phyloP scores from a whole-genome alignment of 2,888 invertebrate genomes.

The Silvanus unidentatus region DNA sequence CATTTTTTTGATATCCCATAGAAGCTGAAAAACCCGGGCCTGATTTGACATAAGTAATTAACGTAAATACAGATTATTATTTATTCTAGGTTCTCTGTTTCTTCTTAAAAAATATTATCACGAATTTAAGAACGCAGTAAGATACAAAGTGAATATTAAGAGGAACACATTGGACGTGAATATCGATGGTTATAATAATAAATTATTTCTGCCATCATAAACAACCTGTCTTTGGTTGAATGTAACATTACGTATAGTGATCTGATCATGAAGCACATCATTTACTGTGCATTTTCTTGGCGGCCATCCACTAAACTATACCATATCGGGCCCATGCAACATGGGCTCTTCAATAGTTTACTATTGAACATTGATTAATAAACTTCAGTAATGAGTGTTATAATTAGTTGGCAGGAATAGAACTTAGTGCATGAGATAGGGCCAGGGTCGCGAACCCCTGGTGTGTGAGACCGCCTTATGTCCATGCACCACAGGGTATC shows the following conservation, averaged over 20 bases:
- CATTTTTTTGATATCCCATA: too few species aligned
- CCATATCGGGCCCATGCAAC: neutral
- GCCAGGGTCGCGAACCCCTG: slow-evolving; percentile 26
- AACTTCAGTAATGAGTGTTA: slow-evolving; percentile 48
- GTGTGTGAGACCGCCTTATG: slow-evolving; percentile 35
- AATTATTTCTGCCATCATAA: neutral
- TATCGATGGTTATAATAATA: neutral
- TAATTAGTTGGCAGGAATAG: slow-evolving; percentile 43
- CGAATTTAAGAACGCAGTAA: too few species aligned
- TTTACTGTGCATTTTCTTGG: neutral
- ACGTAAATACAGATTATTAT: too few species aligned
- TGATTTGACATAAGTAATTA: too few species aligned
- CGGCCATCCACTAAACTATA: neutral
- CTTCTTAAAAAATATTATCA: too few species aligned
- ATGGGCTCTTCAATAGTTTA: neutral
- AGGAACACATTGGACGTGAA: too few species aligned
- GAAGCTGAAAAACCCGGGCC: too few species aligned
- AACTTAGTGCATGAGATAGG: slow-evolving; percentile 12
- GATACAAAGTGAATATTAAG: too few species aligned
- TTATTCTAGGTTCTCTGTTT: too few species aligned
- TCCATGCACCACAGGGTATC: slow-evolving; percentile 32
- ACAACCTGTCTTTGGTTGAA: neutral
- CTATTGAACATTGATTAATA: slow-evolving; percentile 46
- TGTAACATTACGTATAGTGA: neutral
- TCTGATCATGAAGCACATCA: neutral